Evolutionary conservation across 2,888 invertebrate species (phyloP).

Genomic region (Thumatha senex): DNA sequence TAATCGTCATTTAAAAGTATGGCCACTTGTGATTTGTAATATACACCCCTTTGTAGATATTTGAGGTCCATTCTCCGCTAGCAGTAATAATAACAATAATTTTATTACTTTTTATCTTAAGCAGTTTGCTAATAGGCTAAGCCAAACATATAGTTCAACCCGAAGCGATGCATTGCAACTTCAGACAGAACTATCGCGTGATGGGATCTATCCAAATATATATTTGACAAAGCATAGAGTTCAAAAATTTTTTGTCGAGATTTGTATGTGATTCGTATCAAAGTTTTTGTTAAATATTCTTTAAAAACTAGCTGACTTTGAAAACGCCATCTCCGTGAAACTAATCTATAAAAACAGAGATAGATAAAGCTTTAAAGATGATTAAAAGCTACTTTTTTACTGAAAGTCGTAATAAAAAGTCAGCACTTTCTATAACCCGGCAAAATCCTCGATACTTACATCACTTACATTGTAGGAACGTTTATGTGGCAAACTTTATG

Average conservation of each 20-base stretch:
- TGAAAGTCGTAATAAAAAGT: too few species aligned
- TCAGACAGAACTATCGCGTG: too few species aligned
- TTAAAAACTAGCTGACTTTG: not conserved
- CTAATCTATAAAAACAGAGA: not conserved
- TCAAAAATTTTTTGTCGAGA: conserved; percentile 22
- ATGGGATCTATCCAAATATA: too few species aligned
- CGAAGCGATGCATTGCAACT: too few species aligned
- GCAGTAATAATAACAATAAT: not conserved
- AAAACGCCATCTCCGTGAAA: not conserved
- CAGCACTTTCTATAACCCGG: too few species aligned
- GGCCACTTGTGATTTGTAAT: too few species aligned
- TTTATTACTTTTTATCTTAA: conserved; percentile 2
- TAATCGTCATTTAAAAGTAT: too few species aligned
- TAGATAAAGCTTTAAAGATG: too few species aligned
- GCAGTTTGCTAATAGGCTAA: not conserved
- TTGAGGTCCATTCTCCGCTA: not conserved
- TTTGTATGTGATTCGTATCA: not conserved
- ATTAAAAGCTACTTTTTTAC: too few species aligned
- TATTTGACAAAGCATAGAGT: conserved; percentile 10
- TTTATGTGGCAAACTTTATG: conserved; percentile 29
- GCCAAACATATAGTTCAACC: too few species aligned
- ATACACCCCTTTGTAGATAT: too few species aligned
- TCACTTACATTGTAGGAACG: conserved; percentile 32
- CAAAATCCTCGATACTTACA: not conserved
- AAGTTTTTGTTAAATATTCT: conserved; percentile 7